Percentiles rank a stretch among this genome's conserved stretches.
These are phyloP conservation scores for Amphipoea lucens DNA, from an alignment of 2,888 invertebrate genomes.

Conservation along the genomic window DNA sequence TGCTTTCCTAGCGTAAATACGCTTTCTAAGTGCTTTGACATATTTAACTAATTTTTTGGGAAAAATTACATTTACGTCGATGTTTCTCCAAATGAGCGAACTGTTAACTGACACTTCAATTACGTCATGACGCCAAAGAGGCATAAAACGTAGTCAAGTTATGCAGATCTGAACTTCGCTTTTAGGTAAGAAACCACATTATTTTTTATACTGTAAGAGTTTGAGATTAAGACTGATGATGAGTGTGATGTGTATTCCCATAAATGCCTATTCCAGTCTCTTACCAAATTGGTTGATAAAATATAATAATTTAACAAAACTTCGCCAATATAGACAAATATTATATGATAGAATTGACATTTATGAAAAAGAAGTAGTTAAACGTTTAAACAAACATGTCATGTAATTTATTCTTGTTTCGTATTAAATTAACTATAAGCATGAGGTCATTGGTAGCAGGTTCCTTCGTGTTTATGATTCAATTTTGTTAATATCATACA, in stretches of 20 bases:
- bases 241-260: not conserved
- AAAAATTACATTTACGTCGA: too few species aligned
- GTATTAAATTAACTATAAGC: slow-evolving; percentile 20
- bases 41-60: too few species aligned
- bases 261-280: not conserved
- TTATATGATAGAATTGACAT: slow-evolving; percentile 2
- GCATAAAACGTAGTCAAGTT: slow-evolving; percentile 19
- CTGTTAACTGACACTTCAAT: slow-evolving; percentile 23
- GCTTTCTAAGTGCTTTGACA: too few species aligned
- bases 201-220: not conserved
- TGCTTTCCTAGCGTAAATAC: too few species aligned
- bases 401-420: slow-evolving; percentile 24
- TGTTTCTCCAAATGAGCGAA: not conserved
- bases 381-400: slow-evolving; percentile 32
- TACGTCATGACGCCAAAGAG: slow-evolving; percentile 9
- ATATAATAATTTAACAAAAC: not conserved
- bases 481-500: slow-evolving; percentile 45
- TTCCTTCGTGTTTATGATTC: slow-evolving; percentile 36
- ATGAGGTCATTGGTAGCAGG: slow-evolving; percentile 54
- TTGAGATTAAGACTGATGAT: not conserved
- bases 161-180: slow-evolving; percentile 10
- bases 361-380: not conserved
- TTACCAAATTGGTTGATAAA: not conserved
- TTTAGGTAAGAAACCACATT: not conserved
- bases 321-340: not conserved